phyloP scores from a whole-genome alignment of 2,797 vertebrate genomes.

The Sebastiscus albofasciatus region DNA sequence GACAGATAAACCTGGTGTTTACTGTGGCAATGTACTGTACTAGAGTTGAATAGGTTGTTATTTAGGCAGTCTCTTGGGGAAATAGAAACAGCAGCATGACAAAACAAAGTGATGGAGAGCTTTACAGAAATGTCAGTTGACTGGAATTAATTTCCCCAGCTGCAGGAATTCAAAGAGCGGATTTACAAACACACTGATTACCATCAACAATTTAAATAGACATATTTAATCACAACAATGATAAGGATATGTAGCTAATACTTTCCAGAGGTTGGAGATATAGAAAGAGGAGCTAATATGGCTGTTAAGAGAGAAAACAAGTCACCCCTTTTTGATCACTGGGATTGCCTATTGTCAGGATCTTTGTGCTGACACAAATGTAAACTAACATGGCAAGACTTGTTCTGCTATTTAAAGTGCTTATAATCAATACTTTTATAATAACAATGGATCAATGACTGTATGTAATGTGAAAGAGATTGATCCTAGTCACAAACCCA shows the following conservation, averaged over 20 bases:
- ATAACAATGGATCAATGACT: not conserved
- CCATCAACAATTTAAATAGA: conserved; percentile 40
- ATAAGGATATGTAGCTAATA: conserved; percentile 36
- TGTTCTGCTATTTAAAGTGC: not conserved
- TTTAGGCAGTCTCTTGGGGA: conserved; percentile 32
- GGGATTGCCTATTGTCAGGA: not conserved
- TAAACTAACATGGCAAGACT: not conserved
- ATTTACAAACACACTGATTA: conserved; percentile 44
- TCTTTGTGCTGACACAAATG: not conserved
- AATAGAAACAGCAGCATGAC: conserved; percentile 21
- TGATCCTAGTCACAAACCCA: not conserved
- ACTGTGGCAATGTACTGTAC: conserved; percentile 19
- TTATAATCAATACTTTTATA: not conserved
- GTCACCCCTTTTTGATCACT: not conserved
- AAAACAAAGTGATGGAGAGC: conserved; percentile 48
- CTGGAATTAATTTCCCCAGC: conserved; percentile 56
- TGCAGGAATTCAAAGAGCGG: conserved; percentile 40
- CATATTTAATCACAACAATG: conserved; percentile 33
- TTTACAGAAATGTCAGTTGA: conserved; percentile 55
- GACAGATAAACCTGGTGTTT: conserved; percentile 47
- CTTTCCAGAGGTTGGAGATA: conserved; percentile 4
- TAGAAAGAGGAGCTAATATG: not conserved
- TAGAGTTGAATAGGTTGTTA: conserved; percentile 35
- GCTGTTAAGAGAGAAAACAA: conserved; percentile 2
- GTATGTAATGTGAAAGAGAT: not conserved